Conservation (phyloP, 2,888 invertebrate species). For the Ephialtes manifestator region DNA sequence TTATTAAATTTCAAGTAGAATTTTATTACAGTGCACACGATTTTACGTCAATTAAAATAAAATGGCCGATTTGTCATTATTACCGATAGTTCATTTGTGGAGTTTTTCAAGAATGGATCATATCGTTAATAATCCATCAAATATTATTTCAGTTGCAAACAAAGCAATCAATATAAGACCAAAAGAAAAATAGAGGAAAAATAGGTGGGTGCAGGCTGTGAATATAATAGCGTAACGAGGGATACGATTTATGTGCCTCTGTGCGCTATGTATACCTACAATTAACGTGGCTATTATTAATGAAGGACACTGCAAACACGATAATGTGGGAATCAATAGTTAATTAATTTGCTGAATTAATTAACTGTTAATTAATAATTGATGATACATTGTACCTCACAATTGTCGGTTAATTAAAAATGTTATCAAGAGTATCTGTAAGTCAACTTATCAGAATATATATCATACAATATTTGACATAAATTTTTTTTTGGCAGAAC, state of each 20-base stretch:
- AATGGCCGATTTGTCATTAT: background rate
- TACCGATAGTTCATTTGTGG: background rate
- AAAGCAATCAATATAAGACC: background rate
- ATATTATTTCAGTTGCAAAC: background rate
- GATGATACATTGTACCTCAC: background rate
- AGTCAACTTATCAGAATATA: background rate
- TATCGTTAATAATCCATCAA: background rate
- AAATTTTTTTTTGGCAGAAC: too few species aligned
- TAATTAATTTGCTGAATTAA: background rate
- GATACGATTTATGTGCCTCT: background rate
- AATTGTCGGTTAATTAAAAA: background rate
- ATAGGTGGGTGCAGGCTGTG: background rate
- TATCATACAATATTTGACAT: background rate
- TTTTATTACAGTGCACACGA: too few species aligned
- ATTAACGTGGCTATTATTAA: background rate
- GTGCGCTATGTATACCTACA: background rate
- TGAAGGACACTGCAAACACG: background rate
- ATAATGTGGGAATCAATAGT: background rate
- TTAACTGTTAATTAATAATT: too few species aligned
- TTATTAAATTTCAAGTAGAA: too few species aligned
- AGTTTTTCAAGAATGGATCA: background rate
- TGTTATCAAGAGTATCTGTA: background rate
- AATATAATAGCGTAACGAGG: background rate
- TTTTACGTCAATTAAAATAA: too few species aligned
- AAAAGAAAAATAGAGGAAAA: background rate